Conservation (phyloP, 2,797 vertebrate species). For the Sylvia borin region DNA sequence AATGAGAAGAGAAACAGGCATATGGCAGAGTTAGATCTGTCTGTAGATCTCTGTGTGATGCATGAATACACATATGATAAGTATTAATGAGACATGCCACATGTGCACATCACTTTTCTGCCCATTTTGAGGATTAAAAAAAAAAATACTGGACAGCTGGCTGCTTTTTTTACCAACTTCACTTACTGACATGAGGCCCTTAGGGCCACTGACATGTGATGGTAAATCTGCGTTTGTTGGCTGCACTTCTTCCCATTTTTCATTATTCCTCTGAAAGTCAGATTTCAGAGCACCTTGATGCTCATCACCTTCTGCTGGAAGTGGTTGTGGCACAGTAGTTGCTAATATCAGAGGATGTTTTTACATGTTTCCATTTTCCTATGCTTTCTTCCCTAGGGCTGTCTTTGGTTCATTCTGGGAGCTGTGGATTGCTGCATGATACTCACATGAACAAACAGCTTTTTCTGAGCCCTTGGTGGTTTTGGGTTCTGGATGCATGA, state of each 20-base stretch:
- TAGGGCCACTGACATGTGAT: neutral
- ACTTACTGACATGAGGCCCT: conserved; percentile 8
- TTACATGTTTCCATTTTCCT: neutral
- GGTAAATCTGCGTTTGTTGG: neutral
- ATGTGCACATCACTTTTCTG: conserved; percentile 45
- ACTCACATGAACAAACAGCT: neutral
- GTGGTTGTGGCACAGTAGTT: neutral
- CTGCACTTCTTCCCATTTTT: neutral
- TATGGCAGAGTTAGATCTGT: neutral
- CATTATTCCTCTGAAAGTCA: neutral
- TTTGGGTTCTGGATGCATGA: neutral
- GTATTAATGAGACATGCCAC: conserved; percentile 43
- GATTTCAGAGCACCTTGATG: neutral
- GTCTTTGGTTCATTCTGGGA: neutral
- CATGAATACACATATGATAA: conserved; percentile 29
- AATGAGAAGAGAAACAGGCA: neutral
- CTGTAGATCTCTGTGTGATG: neutral
- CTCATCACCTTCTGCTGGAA: neutral
- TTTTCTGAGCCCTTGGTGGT: neutral
- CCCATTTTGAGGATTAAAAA: conserved; percentile 41
- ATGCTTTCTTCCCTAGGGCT: neutral
- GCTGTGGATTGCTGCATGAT: neutral
- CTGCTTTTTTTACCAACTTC: conserved; percentile 33
- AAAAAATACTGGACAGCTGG: conserved; percentile 36
- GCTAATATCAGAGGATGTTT: neutral